Evolutionary conservation across 2,888 invertebrate genomes (phyloP).

Genomic region (Iphiclides podalirius): DNA sequence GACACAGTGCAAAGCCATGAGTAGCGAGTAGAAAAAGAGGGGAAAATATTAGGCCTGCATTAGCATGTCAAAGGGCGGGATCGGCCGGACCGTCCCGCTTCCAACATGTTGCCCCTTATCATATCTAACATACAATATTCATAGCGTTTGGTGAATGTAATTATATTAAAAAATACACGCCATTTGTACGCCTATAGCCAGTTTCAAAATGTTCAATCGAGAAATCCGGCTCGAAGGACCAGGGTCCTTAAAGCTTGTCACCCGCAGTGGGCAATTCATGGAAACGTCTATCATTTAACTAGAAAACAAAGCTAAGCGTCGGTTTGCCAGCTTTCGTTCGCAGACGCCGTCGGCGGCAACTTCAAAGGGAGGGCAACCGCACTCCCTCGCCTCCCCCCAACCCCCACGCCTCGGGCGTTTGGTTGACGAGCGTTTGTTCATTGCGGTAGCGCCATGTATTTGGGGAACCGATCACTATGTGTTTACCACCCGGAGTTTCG

Average conservation of each 20-base stretch:
- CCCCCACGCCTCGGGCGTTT: conserved; percentile 46
- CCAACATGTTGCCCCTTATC: conserved; percentile 38
- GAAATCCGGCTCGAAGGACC: conserved; percentile 28
- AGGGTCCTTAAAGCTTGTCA: conserved; percentile 37
- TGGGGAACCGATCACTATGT: conserved; percentile 54
- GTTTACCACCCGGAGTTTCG: conserved; percentile 42
- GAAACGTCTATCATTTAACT: conserved; percentile 63
- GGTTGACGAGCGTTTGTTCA: conserved; percentile 53
- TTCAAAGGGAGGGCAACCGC: conserved; percentile 74
- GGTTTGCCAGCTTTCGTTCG: conserved; percentile 71
- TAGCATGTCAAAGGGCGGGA: conserved; percentile 62
- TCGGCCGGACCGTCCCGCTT: conserved; percentile 39
- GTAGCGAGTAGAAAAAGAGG: conserved; percentile 14
- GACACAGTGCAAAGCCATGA: no score
- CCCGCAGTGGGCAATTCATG: conserved; percentile 50
- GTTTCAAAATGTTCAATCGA: conserved; percentile 21
- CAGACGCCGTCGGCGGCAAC: no score
- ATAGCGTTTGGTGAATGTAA: conserved; percentile 42
- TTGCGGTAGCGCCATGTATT: conserved; percentile 59
- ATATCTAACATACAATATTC: conserved; percentile 37
- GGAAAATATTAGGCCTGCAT: conserved; percentile 49
- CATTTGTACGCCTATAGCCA: conserved; percentile 12
- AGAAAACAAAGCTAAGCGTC: conserved; percentile 75
- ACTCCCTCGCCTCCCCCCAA: conserved; percentile 40
- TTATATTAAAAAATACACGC: conserved; percentile 35